Base-by-base conservation (phyloP, 1,140 invertebrate genomes). In the Nasonia giraulti region DNA sequence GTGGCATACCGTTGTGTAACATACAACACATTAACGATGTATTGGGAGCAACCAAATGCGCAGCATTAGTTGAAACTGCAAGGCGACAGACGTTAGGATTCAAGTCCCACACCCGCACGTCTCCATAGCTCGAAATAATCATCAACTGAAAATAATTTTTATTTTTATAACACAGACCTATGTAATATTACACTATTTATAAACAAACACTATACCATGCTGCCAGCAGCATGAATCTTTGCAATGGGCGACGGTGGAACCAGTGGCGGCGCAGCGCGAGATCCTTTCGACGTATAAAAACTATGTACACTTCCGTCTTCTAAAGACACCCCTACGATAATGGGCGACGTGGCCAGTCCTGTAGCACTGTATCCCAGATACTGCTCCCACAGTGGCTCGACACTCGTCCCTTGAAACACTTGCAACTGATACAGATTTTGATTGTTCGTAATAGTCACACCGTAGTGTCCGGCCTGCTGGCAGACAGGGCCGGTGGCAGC, bases 221-320 rank as follows among this genome's bases (percentile, higher is more conserved):
- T 92, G 81, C 91, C 92, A 85, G 91, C 90, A 20, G 91, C 91
- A 74, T 91, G 90, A 75, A 92, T 82, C 83, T 91, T 92, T 1
- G 94, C 93, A 0, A 95, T 93, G 31, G 93, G 93, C 0, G 95
- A 94, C 47, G 94, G 93, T 2, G 97, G 92, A 0, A 95, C 94
- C 23, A 96, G 89, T 2, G 95, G 95, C 2, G 96, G 96, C 75
- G 95, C 91, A 2, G 95, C 90, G 80, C 95, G 93, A 10, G 93
- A 90, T 17, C 95, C 95, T 86, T 92, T 94, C 0, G 88, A 89
- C 5, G 93, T 93, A 85, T 94, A 93, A 85, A 96, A 94, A 17
- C 95, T 93, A 89, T 96, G 95, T 83, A 97, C 92, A 76, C 94
- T 94, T 33, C 94, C 94, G 91, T 97, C 96, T 78, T 95, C 94